phyloP scores from a whole-genome alignment of 2,888 invertebrate genomes.

The Rhagonycha fulva region DNA sequence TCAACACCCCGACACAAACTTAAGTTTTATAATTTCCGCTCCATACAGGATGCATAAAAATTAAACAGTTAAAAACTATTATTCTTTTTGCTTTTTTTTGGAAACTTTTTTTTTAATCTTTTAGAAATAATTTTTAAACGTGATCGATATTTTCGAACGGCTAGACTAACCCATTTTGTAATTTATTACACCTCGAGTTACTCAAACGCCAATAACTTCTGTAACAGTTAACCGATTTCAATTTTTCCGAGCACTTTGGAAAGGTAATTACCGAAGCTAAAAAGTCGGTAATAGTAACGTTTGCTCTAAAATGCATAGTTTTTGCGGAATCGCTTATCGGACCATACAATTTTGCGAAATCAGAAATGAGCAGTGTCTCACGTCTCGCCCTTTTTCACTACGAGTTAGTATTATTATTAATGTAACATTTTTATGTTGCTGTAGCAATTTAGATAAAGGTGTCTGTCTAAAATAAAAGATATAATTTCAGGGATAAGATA shows the following conservation, averaged over 20 bases:
- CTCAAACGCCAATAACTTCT: not conserved
- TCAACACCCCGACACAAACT: not conserved
- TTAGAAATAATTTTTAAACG: not conserved
- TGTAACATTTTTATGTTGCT: not conserved
- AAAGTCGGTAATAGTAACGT: not conserved
- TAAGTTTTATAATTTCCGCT: not conserved
- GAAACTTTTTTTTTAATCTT: not conserved
- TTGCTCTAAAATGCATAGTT: not conserved
- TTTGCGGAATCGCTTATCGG: not conserved
- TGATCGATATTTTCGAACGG: not conserved
- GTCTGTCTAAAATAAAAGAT: not conserved
- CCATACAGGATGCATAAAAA: not conserved
- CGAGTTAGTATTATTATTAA: not conserved
- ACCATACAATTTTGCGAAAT: not conserved
- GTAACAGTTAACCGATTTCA: not conserved
- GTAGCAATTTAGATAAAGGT: not conserved
- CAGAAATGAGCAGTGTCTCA: not conserved
- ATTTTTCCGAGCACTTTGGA: not conserved
- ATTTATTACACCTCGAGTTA: not conserved
- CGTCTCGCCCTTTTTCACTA: not conserved
- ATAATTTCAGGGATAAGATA: not conserved
- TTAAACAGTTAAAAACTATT: too few relatives aligned
- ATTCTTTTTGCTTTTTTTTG: too few relatives aligned
- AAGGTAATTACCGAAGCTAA: not conserved
- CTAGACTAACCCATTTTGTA: not conserved